Evolutionary conservation across 2,888 invertebrate species (phyloP).

Genomic region (Clusia tigrina): DNA sequence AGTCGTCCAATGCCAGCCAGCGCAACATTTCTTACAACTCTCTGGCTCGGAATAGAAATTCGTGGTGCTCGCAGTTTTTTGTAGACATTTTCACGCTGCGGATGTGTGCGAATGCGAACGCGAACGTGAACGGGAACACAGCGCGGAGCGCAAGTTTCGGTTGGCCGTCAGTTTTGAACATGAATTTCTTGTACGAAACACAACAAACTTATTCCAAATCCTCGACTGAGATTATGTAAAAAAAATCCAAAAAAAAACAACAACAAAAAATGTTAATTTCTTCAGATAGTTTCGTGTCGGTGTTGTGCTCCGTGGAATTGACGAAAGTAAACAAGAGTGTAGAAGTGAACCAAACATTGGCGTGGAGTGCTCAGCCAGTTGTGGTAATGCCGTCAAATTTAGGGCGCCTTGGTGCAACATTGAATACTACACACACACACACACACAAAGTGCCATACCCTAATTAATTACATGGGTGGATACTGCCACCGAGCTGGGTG

Average conservation of each 20-base stretch:
- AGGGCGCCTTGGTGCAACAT: not conserved
- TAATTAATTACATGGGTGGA: conserved; percentile 29
- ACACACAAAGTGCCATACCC: conserved; percentile 20
- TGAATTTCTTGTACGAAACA: conserved; percentile 18
- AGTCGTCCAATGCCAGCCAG: not conserved
- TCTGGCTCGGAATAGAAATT: not conserved
- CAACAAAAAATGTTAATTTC: no score
- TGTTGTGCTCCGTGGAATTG: no score
- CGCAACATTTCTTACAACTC: not conserved
- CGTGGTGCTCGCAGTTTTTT: conserved; percentile 43
- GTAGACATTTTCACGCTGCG: conserved; percentile 56
- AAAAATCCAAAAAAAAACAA: not conserved
- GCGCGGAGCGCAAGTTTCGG: conserved; percentile 29
- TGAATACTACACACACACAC: no score
- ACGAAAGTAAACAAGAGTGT: not conserved
- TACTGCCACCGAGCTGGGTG: not conserved
- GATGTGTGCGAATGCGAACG: conserved; percentile 44
- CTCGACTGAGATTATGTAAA: conserved; percentile 3
- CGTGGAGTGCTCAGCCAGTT: not conserved
- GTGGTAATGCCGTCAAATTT: not conserved
- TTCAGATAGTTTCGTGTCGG: no score
- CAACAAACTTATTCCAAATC: no score
- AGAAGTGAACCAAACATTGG: not conserved
- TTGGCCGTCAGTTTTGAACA: conserved; percentile 1
- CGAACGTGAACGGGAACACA: no score